phyloP scores from a whole-genome alignment of 2,113 vertebrate species.

The Polypterus senegalus region DNA sequence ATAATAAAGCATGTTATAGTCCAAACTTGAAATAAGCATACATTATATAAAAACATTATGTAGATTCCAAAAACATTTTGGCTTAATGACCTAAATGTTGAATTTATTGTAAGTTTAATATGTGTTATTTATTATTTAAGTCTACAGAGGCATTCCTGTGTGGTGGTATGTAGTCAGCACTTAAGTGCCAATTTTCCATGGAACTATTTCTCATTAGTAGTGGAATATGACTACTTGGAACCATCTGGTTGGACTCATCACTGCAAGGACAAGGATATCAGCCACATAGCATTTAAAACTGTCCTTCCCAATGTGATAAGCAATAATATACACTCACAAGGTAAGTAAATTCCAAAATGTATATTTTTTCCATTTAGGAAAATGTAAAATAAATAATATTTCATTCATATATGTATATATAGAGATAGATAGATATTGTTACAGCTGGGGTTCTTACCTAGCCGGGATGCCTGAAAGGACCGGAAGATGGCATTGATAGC shows the following conservation, averaged over 20 bases:
- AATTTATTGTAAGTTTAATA: not conserved
- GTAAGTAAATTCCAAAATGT: not conserved
- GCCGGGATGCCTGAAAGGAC: too few relatives aligned
- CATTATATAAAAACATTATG: too few relatives aligned
- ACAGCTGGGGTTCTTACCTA: too few relatives aligned
- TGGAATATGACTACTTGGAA: slow-evolving; percentile 69
- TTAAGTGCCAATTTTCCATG: slow-evolving; percentile 78
- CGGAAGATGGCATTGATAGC: too few relatives aligned
- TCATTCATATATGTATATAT: too few relatives aligned
- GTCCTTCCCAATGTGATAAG: slow-evolving; percentile 29
- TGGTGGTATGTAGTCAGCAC: slow-evolving; percentile 56
- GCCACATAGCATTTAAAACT: slow-evolving; percentile 58
- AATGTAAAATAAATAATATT: too few relatives aligned
- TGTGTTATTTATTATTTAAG: slow-evolving; percentile 29
- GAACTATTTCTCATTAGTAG: slow-evolving; percentile 63
- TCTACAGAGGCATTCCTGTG: slow-evolving; percentile 44
- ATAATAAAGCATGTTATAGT: not conserved
- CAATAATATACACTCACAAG: slow-evolving; percentile 21
- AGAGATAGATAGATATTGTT: too few relatives aligned
- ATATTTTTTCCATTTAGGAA: too few relatives aligned
- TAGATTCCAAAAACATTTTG: too few relatives aligned
- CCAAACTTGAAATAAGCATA: not conserved
- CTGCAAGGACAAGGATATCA: slow-evolving; percentile 55
- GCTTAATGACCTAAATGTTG: not conserved
- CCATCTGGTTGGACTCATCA: slow-evolving; percentile 59